Evolutionary conservation across 2,888 invertebrate species (phyloP).

Genomic region (Euplagia quadripunctaria): DNA sequence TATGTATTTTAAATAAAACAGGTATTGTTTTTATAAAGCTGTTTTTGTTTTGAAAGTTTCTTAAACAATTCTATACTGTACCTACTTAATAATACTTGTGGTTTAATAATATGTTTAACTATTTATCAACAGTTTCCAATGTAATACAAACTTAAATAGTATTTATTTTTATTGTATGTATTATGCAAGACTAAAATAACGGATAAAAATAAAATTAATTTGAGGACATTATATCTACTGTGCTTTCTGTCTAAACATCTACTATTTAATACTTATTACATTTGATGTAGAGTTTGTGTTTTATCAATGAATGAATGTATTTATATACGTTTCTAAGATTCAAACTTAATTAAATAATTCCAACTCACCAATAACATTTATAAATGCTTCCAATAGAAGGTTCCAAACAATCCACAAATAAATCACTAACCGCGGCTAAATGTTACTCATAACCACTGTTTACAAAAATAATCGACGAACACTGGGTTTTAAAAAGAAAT

Average conservation of each 20-base stretch:
- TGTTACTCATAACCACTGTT: constrained; percentile 49
- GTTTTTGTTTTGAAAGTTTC: not conserved
- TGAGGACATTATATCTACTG: not conserved
- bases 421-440: constrained; percentile 44
- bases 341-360: not conserved
- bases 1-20: not conserved
- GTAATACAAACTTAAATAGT: not conserved
- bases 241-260: not conserved
- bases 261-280: not conserved
- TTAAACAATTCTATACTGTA: not conserved
- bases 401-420: constrained; percentile 49
- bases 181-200: not conserved
- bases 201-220: not conserved
- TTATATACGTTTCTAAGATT: not conserved
- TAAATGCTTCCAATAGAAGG: constrained; percentile 38
- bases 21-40: not conserved
- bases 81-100: not conserved
- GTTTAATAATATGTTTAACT: not conserved
- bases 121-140: not conserved
- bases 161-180: not conserved
- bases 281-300: not conserved
- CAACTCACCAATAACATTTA: constrained; percentile 50
- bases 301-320: no score
- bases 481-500: constrained; percentile 49
- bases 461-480: constrained; percentile 41